Evolutionary conservation across 2,888 invertebrate genomes (phyloP), one percentile per base, ranked within the genome.

Genomic region (Megalurothrips usitatus): DNA sequence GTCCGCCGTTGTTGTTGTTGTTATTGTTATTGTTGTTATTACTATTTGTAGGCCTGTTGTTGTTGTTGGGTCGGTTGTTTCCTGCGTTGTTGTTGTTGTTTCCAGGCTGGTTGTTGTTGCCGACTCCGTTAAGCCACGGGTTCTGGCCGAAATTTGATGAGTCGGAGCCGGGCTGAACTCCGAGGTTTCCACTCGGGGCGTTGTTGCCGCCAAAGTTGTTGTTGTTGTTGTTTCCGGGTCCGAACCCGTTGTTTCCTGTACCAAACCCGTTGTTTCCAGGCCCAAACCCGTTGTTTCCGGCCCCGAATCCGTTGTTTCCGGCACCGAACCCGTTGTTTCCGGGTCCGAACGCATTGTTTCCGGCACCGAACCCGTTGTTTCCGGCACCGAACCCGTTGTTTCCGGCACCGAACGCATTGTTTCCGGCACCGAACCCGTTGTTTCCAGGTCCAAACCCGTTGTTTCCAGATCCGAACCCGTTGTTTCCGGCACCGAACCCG

Each of bases 181-280:
- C 19, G 12, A 14, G 9, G 81, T 78, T 78, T 43, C n/a, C 34
- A 48, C n/a, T 23, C 26, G 23, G 14, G 80, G 19, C 23, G 81
- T 28, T 12, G 80, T 80, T 80, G 80, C 26, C 26, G 80, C 49
- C 23, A 3, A 19, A n/a, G 80, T 80, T 68, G 68, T 75, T 80
- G 79, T 79, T 79, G 79, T 79, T 79, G 48, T 48, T 75, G 80
- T 26, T 68, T 12, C 49, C 52, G 68, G 23, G 48, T 28, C 34
- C 63, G 1, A 19, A n/a, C 79, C 34, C 48, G 79, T 43, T 49
- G 23, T 12, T 12, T 8, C 9, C 26, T 23, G 23, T 12, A 10
- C 26, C 68, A 11, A n/a, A 19, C 23, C 68, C 68, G 26, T 26
- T 26, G 68, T 26, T 26, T 11, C 23, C 23, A 10, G 12, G 12